Base-by-base conservation (phyloP, 1,140 invertebrate genomes). In the Tetranychus cinnabarinus region DNA sequence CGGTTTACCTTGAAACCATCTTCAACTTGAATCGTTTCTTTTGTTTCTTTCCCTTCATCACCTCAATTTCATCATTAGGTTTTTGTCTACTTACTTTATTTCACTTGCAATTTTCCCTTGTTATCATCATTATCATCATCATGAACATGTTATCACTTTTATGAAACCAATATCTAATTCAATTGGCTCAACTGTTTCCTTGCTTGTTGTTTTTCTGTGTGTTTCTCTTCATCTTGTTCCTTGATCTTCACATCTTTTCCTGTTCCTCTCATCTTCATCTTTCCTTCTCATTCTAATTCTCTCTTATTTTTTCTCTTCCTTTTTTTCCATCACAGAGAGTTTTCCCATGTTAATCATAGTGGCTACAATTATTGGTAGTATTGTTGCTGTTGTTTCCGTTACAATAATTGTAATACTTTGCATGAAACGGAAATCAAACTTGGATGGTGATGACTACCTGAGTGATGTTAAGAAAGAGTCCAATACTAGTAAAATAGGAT, bases 381-480 rank as follows among this genome's bases (percentile, higher is more conserved):
- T 80, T n/a, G 76, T 81, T 60, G 71, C 82, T 68, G 77, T 82
- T 55, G 76, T 81, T 1, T 75, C 77, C 5, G 71, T 81, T n/a
- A 77, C 79, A 56, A 78, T 82, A 73, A 70, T 81, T 35, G 75
- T 81, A 58, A 78, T 82, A 57, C 68, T 82, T 34, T 82, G 79
- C 63, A 76, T 79, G 65, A 73, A 78, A 58, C 78, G 77, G 34
- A 56, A 56, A 56, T 56, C 55, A 39, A 31, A 55, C 33, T 39
- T 56, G 3, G 55, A 56, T 56, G 8, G 36, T 12, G 37, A 33
- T 39, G 55, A 56, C 23, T 56, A 56, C 55, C 13, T 56, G 33
- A 15, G 37, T 39, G 55, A 56, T 12, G 15, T 56, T 31, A 56
- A 56, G 34, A 56, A 56, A 56, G 35, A 39, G 8, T 31, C n/a